Evolutionary conservation across 2,888 invertebrate species (phyloP), one percentile per base, ranked within the genome.

Genomic region (Osmoderma eremita): DNA sequence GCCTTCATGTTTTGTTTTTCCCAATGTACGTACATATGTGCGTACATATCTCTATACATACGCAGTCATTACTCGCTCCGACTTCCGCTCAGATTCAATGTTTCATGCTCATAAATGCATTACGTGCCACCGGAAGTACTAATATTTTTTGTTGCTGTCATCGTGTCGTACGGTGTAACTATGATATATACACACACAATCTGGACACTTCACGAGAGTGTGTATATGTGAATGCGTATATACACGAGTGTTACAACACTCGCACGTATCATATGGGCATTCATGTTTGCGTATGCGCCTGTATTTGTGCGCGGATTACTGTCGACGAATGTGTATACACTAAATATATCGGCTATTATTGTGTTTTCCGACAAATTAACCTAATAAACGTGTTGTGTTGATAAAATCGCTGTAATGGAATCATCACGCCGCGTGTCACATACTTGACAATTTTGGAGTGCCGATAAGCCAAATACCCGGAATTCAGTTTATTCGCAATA

Each of bases 71-170:
- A 74, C 72, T 69, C 69, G 72, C 72, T 69, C 69, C 68, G 64
- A 71, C 73, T 74, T 75, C 75, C 75, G 73, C 72, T 69, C 70
- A 54, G 53, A 67, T 72, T 72, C 69, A 66, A 61, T 70, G 72
- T 73, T 74, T 73, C 73, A 72, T 73, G 72, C 71, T 67, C 70
- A 56, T 66, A 69, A 69, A 74, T 70, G 72, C 72, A 72, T 72
- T 73, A 71, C 71, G 71, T 67, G 63, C 69, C 64, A 73, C 73
- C 75, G 74, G 75, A 74, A 72, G 69, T 69, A 67, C 58, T 61
- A 61, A 61, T 61, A 61, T 61, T 61, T 61, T 61, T 48, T 48
- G 58, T 61, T 30, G 45, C 58, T 61, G 45, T 42, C 58, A 30
- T 30, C 24, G 53, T 61, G 58, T 61, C 58, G 58, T 45, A 30